These are phyloP conservation scores for Cerastis leucographa DNA, from an alignment of 2,888 invertebrate species.

Conservation along the genomic window DNA sequence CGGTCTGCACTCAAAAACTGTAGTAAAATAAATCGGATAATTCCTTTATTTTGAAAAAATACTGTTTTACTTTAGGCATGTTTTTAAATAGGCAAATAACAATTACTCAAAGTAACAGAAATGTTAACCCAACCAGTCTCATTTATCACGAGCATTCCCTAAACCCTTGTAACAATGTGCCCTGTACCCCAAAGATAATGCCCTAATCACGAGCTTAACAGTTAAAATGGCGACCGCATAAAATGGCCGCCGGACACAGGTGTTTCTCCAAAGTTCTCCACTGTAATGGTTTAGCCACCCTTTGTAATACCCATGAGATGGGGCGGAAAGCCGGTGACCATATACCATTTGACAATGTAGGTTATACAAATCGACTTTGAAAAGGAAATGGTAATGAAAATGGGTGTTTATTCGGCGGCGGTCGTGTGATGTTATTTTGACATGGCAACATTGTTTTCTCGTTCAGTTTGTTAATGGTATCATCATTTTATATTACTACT, in stretches of 20 bases:
- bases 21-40: neutral
- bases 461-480: neutral
- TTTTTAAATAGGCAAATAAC: neutral
- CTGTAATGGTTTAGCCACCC: conserved; percentile 27
- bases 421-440: neutral
- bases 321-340: conserved; percentile 5
- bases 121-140: neutral
- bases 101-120: neutral
- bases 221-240: conserved; percentile 30
- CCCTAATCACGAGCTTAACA: conserved; percentile 32
- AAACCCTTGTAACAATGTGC: neutral
- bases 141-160: neutral
- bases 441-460: neutral
- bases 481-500: too few relatives aligned
- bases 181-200: conserved; percentile 20
- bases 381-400: conserved; percentile 6
- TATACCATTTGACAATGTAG: conserved; percentile 18
- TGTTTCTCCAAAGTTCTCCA: conserved; percentile 6
- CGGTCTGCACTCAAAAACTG: too few relatives aligned
- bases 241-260: conserved; percentile 33
- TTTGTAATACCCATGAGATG: conserved; percentile 41
- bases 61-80: neutral
- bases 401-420: neutral
- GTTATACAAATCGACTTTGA: conserved; percentile 10
- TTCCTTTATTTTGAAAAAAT: neutral